Conservation (phyloP, 2,113 vertebrate species). For the Pomatostomus ruficeps region DNA sequence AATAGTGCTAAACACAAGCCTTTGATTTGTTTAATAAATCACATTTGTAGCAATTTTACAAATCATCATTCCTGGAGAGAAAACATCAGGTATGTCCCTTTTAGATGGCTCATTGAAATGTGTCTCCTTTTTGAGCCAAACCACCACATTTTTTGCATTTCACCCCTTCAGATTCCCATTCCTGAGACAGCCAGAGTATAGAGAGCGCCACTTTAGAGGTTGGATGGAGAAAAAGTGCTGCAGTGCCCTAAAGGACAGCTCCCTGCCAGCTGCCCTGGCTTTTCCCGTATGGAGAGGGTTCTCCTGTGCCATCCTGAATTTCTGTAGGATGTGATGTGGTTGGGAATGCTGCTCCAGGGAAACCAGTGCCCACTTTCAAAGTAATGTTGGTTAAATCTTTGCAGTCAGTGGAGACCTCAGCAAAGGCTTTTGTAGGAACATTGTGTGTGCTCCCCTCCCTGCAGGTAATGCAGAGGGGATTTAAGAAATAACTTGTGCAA, state of each 20-base stretch:
- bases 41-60: neutral
- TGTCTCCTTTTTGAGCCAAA: neutral
- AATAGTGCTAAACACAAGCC: neutral
- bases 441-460: neutral
- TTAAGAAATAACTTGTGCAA: neutral
- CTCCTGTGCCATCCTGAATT: neutral
- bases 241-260: neutral
- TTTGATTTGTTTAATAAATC: neutral
- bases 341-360: neutral
- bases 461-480: neutral
- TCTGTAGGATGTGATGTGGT: no score
- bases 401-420: neutral
- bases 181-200: neutral
- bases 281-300: neutral
- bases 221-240: neutral
- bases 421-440: neutral
- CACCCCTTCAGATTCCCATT: neutral
- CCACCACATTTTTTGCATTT: neutral
- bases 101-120: slow-evolving; percentile 18
- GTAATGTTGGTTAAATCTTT: neutral
- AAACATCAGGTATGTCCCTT: slow-evolving; percentile 15
- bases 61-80: neutral
- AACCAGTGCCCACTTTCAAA: neutral
- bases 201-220: neutral
- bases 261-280: neutral